Evolutionary conservation across 2,797 vertebrate genomes (phyloP).

Genomic region (Hephaestus fuliginosus): DNA sequence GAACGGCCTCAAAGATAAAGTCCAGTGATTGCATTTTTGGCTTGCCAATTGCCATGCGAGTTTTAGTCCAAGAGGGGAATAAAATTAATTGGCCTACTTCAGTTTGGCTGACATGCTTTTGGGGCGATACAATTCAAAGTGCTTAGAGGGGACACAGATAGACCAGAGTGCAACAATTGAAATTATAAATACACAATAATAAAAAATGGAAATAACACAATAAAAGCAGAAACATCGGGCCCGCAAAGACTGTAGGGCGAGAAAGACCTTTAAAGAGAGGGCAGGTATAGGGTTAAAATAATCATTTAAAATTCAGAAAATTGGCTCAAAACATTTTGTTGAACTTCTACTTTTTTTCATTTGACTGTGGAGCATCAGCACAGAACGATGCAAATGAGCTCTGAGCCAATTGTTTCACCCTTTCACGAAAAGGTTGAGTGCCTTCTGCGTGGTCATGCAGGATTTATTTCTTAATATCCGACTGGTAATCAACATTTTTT

Average conservation of each 20-base stretch:
- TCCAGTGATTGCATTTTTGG: constrained; percentile 46
- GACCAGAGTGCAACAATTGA: background rate
- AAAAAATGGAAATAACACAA: background rate
- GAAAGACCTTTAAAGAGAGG: background rate
- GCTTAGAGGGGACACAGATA: constrained; percentile 2
- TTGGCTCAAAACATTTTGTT: background rate
- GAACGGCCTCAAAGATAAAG: constrained; percentile 40
- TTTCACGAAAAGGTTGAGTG: constrained; percentile 15
- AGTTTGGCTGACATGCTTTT: constrained; percentile 34
- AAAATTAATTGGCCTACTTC: constrained; percentile 41
- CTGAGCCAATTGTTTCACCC: constrained; percentile 6
- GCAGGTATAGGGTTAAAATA: background rate
- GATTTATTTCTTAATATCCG: constrained; percentile 15
- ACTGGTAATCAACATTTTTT: background rate
- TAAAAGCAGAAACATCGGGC: background rate
- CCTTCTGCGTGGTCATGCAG: background rate
- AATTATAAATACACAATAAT: constrained; percentile 3
- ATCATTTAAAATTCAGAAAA: background rate
- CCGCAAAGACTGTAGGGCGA: background rate
- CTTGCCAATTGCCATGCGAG: background rate
- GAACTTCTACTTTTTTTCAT: background rate
- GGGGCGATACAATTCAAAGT: constrained; percentile 12
- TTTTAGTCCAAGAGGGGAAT: constrained; percentile 14
- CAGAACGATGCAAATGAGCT: constrained; percentile 7
- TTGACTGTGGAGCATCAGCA: background rate